Evolutionary conservation across 2,797 vertebrate genomes (phyloP).

Genomic region (Anableps anableps): DNA sequence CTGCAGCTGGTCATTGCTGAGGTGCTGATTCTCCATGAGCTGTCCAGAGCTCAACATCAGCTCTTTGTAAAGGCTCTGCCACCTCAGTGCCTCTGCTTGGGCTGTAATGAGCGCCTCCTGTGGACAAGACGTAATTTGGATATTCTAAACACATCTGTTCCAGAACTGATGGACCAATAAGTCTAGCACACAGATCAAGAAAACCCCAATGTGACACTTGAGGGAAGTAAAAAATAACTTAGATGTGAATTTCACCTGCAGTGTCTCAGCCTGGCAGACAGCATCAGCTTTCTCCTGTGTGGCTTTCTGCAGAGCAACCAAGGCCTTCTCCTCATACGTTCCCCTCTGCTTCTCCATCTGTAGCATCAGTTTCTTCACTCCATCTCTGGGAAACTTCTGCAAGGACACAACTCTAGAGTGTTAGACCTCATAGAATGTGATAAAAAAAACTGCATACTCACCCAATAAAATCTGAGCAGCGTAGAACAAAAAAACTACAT

Average conservation of each 20-base stretch:
- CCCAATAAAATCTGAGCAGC: not conserved
- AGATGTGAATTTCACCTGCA: constrained; percentile 80
- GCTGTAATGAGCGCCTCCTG: constrained; percentile 83
- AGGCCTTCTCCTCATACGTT: constrained; percentile 87
- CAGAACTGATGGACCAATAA: not conserved
- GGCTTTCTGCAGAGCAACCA: constrained; percentile 87
- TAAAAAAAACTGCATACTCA: constrained; percentile 4
- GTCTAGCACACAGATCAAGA: not conserved
- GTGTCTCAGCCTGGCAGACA: constrained; percentile 81
- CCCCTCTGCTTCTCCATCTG: constrained; percentile 93
- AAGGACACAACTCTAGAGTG: constrained; percentile 18
- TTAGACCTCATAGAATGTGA: constrained; percentile 6
- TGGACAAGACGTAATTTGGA: constrained; percentile 16
- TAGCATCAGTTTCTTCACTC: constrained; percentile 85
- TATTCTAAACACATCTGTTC: not conserved
- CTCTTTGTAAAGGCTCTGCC: constrained; percentile 83
- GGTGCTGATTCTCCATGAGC: constrained; percentile 74
- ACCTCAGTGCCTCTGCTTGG: constrained; percentile 80
- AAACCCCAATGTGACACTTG: not conserved
- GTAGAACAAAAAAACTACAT: not conserved
- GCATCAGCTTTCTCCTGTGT: constrained; percentile 87
- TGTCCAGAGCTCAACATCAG: constrained; percentile 77
- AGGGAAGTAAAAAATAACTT: not conserved
- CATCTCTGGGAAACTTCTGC: constrained; percentile 84
- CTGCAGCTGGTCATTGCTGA: constrained; percentile 80